A percentile compares a stretch with the other conserved stretches of the same genome.
Evolutionary conservation across 2,113 vertebrate species (phyloP).

Genomic region (Hippocampus guttulatus): DNA sequence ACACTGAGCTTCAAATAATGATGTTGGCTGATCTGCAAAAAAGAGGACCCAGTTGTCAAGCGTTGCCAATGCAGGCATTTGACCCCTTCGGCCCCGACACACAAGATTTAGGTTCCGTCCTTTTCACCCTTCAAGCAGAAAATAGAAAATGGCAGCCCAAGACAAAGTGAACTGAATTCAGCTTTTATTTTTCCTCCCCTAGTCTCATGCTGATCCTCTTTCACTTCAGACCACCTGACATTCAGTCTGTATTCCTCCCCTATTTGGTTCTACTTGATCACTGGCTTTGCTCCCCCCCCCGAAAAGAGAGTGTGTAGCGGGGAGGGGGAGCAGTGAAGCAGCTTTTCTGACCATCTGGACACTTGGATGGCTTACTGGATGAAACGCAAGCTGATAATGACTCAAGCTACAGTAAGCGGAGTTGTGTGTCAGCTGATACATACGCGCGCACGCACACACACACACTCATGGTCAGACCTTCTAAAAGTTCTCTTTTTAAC

Average conservation of each 20-base stretch:
- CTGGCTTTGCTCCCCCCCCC: slow-evolving; percentile 33
- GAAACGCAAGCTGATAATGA: slow-evolving; percentile 73
- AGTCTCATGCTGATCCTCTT: slow-evolving; percentile 33
- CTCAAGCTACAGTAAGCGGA: slow-evolving; percentile 55
- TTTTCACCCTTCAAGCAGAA: slow-evolving; percentile 32
- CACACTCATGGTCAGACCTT: slow-evolving; percentile 34
- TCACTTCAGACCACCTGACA: slow-evolving; percentile 50
- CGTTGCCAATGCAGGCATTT: background rate
- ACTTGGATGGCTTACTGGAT: slow-evolving; percentile 67
- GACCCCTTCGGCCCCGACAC: background rate
- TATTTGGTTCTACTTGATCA: slow-evolving; percentile 45
- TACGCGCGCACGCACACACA: slow-evolving; percentile 20
- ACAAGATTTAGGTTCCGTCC: slow-evolving; percentile 10
- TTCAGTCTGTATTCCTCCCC: slow-evolving; percentile 41
- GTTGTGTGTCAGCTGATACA: slow-evolving; percentile 34
- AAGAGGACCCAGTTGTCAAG: background rate
- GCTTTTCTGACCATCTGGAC: slow-evolving; percentile 77
- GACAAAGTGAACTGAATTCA: slow-evolving; percentile 28
- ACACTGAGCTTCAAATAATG: background rate
- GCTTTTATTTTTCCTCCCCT: background rate
- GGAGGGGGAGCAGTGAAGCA: slow-evolving; percentile 56
- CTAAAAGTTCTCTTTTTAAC: slow-evolving; percentile 60
- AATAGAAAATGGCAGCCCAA: slow-evolving; percentile 18
- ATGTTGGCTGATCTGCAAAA: background rate
- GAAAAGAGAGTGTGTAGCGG: slow-evolving; percentile 41